Evolutionary conservation across 2,888 invertebrate genomes (phyloP), one percentile per base, ranked within the genome.

Genomic region (Zhuqinia jingwanae): DNA sequence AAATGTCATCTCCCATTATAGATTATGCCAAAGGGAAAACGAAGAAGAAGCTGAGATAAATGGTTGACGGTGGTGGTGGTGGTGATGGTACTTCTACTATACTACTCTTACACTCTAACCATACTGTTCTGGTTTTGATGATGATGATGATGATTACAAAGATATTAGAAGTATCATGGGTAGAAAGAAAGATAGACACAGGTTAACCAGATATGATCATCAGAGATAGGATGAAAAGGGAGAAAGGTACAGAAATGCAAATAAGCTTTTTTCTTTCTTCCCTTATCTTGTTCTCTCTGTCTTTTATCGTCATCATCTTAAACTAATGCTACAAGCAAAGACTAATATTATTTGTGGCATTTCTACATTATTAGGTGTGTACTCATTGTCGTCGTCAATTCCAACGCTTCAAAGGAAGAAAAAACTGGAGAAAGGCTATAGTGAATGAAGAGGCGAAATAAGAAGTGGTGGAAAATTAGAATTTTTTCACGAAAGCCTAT

Each of bases 1-100:
- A 68, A 68, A 80, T 80, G 79, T 68, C 79, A 80, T 68, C 36
- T 50, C 68, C 36, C 50, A 65, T 80, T 80, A 80, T 80, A 36
- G 79, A 80, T 80, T 53, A 80, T 68, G 53, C 79, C 56, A 53
- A 53, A 80, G 68, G 79, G 79, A 79, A 68, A 63, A 47, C 15
- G 47, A 78, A 76, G 5, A n/a, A 60, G n/a, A n/a, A n/a, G n/a
- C n/a, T n/a, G n/a, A n/a, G n/a, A n/a, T n/a, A n/a, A 45, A 68
- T 13, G 13, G 8, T 13, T 13, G 50, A 5, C 13, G 50, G 15
- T 15, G 13, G 15, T 15, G n/a, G 50, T 50, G 50, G 50, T 36
- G 36, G n/a, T n/a, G n/a, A n/a, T n/a, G n/a, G n/a, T n/a, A n/a
- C n/a, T n/a, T n/a, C n/a, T n/a, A n/a, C n/a, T n/a, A n/a, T n/a